A percentile compares a stretch with the other conserved stretches of the same genome.
These are phyloP conservation scores for Branchellion lobata DNA, from an alignment of 2,888 invertebrate species.

Conservation along the genomic window DNA sequence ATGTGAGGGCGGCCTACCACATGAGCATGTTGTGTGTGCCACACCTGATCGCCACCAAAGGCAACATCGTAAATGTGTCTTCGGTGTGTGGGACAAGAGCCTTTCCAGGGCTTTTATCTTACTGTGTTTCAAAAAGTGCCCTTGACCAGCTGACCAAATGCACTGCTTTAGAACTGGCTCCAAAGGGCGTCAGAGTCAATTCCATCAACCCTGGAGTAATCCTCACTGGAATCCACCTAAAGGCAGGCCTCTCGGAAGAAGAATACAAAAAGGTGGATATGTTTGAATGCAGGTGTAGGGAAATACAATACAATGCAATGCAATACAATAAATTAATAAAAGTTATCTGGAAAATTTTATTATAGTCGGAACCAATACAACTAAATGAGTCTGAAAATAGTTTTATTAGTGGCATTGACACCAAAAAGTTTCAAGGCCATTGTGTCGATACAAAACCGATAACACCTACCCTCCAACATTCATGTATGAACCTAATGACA, in stretches of 20 bases:
- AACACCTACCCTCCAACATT: too few species aligned
- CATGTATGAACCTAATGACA: too few species aligned
- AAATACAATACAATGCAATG: too few species aligned
- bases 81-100: conserved; percentile 88
- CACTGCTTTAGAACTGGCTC: conserved; percentile 72
- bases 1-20: conserved; percentile 70
- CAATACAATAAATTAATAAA: too few species aligned
- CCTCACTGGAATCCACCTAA: conserved; percentile 80
- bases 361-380: too few species aligned
- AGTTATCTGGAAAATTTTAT: too few species aligned
- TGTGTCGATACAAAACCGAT: too few species aligned
- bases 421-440: too few species aligned
- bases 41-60: conserved; percentile 69
- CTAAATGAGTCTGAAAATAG: too few species aligned
- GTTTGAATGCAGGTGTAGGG: too few species aligned
- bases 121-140: conserved; percentile 85
- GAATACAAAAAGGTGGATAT: conserved; percentile 49
- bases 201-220: conserved; percentile 91
- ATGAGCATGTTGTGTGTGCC: conserved; percentile 85
- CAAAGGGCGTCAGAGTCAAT: conserved; percentile 76
- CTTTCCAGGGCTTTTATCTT: conserved; percentile 77
- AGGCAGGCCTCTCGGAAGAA: conserved; percentile 80
- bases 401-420: too few species aligned
- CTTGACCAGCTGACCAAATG: conserved; percentile 92
- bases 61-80: conserved; percentile 79